Base-by-base conservation (phyloP, 1,140 invertebrate species). In the Drosophila cardini region DNA sequence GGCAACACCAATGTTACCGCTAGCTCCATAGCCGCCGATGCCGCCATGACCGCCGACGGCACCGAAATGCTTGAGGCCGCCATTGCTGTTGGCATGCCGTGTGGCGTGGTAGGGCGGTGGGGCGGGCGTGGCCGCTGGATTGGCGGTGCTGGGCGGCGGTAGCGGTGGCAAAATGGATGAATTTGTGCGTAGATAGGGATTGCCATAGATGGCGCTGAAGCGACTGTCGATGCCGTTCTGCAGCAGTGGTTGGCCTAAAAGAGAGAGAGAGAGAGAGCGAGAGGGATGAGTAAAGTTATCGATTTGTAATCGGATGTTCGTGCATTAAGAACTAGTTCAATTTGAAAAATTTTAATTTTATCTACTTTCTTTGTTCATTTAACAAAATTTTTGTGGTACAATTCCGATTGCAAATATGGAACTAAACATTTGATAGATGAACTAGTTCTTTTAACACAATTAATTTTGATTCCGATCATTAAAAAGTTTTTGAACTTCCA, bases 161-260 rank as follows among this genome's bases (percentile, higher is more conserved):
- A 92, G 73, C 34, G 93, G 94, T 53, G 93, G 93, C 52, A 94
- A 84, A 43, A 93, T 93, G 32, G 93, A 89, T 72, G 90, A 91
- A 55, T 90, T 92, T 46, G 93, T 94, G 90, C 96, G 94, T 67
- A 98, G 93, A 91, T 97, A 97, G 0, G 97, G 97, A 93, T 97
- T 97, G 53, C 97, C 97, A 89, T 98, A 98, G 4, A 96, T 96
- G 18, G 97, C 97, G 16, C 96, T 96, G 87, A 96, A 98, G 64
- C 96, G 93, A 8, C 97, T 96, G 87, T 98, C 97, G 55, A 97
- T 96, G 92, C 93, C 70, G 90, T 93, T 89, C 91, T 94, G 78
- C 65, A 92, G 77, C 80, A 93, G 42, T 74, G 93, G 79, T 93
- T 94, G 68, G 90, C 93, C 93, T 94, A 64, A 70, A 48, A 4